phyloP scores from a whole-genome alignment of 2,888 invertebrate species.

The Chrysolina americana region DNA sequence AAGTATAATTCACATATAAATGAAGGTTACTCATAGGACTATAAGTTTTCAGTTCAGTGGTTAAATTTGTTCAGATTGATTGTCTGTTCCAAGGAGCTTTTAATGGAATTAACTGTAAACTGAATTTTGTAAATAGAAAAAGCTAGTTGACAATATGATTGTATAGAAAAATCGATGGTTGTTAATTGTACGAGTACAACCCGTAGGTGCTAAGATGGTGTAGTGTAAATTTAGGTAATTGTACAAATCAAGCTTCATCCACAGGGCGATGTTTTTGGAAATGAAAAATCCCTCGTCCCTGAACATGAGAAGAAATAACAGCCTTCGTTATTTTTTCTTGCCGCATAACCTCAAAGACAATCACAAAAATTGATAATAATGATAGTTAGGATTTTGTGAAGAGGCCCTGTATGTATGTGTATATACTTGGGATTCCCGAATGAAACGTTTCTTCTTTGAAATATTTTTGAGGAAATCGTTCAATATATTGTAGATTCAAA shows the following conservation, averaged over 20 bases:
- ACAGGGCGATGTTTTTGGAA: constrained; percentile 1
- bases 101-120: background rate
- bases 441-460: background rate
- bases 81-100: constrained; percentile 2
- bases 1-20: background rate
- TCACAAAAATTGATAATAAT: background rate
- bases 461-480: background rate
- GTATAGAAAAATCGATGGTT: constrained; percentile 32
- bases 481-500: background rate
- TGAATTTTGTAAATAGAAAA: constrained; percentile 39
- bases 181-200: background rate
- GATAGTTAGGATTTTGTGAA: background rate
- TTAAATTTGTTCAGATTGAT: background rate
- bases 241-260: background rate
- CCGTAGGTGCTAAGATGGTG: constrained; percentile 34
- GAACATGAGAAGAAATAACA: background rate
- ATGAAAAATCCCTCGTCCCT: background rate
- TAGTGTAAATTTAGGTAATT: constrained; percentile 20
- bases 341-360: background rate
- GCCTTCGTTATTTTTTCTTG: background rate
- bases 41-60: too few species aligned
- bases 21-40: background rate
- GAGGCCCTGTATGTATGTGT: background rate
- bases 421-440: background rate
- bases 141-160: constrained; percentile 40